Evolutionary conservation across 2,797 vertebrate species (phyloP).

Genomic region (Falco concolor): DNA sequence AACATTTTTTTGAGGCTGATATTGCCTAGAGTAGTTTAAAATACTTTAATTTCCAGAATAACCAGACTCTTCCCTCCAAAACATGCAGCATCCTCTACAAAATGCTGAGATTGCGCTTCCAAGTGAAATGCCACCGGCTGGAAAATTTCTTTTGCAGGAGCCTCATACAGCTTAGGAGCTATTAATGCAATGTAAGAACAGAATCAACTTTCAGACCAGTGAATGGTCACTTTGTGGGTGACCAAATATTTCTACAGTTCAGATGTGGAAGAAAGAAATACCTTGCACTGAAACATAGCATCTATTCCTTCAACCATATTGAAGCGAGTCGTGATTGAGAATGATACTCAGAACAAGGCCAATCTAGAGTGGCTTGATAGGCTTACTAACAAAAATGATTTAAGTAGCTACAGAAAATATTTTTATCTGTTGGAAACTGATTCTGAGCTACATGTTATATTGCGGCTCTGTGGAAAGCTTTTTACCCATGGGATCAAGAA

Average conservation of each 20-base stretch:
- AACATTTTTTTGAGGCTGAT: neutral
- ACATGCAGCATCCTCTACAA: neutral
- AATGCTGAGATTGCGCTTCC: neutral
- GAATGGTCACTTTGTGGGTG: neutral
- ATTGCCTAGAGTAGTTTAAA: neutral
- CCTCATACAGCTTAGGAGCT: neutral
- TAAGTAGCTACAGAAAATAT: neutral
- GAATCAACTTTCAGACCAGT: neutral
- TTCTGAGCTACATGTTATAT: neutral
- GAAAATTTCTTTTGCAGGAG: neutral
- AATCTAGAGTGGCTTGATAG: neutral
- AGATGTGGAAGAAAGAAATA: neutral
- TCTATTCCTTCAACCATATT: neutral
- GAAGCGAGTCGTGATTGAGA: neutral
- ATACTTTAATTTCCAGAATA: neutral
- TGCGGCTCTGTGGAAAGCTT: neutral
- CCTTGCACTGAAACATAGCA: neutral
- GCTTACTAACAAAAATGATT: neutral
- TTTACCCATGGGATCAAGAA: neutral
- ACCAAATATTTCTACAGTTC: neutral
- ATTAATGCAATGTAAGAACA: neutral
- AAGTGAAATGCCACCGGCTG: neutral
- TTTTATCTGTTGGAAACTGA: neutral
- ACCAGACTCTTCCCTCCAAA: neutral
- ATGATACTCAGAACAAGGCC: neutral